A percentile compares a stretch with the other conserved stretches of the same genome.
Conservation (phyloP, 1,140 invertebrate species). For the Dufourea novaeangliae region DNA sequence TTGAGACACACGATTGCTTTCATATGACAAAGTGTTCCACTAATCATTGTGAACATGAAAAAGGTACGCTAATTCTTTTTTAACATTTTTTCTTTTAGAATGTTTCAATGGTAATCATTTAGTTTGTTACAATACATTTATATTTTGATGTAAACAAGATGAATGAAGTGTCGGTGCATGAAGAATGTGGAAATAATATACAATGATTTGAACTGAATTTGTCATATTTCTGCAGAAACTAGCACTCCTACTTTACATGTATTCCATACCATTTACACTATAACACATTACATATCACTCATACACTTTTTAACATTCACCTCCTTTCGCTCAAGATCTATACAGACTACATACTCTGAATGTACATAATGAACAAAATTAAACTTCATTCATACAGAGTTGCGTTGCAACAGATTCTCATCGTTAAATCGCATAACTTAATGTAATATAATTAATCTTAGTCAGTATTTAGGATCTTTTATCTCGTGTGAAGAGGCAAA, state of each 20-base stretch:
- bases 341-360: conserved; percentile 44
- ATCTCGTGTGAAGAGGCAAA: conserved; percentile 23
- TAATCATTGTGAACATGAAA: not conserved
- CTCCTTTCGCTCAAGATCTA: not conserved
- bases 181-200: not conserved
- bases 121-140: not conserved
- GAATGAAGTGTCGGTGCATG: not conserved
- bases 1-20: conserved; percentile 34
- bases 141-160: not conserved
- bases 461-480: conserved; percentile 42
- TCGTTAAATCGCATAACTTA: conserved; percentile 57
- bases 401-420: conserved; percentile 18
- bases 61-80: not conserved
- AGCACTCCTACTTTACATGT: not conserved
- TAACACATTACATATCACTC: conserved; percentile 16
- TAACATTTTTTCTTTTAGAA: not conserved
- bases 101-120: not conserved
- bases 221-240: conserved; percentile 37
- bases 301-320: not conserved
- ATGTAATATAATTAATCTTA: conserved; percentile 37
- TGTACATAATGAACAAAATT: conserved; percentile 56
- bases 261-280: conserved; percentile 2
- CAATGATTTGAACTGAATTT: conserved; percentile 20
- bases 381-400: conserved; percentile 31
- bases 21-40: conserved; percentile 50